Evolutionary conservation across 2,888 invertebrate species (phyloP).

Genomic region (Drosophila imparisetae): DNA sequence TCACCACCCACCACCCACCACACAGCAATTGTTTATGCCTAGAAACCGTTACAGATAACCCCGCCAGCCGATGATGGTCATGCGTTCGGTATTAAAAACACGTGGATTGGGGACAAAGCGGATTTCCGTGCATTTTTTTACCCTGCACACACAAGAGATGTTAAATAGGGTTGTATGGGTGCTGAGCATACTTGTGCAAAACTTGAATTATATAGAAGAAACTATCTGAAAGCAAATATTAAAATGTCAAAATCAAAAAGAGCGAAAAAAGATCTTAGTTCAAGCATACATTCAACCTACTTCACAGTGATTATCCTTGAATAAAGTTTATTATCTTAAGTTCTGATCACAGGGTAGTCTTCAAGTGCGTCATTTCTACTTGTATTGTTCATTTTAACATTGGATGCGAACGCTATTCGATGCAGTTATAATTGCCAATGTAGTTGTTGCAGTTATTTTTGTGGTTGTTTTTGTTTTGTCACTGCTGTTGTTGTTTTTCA

Average conservation of each 20-base stretch:
- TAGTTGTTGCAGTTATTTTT: conserved; percentile 20
- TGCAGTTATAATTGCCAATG: conserved; percentile 75
- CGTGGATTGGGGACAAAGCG: conserved; percentile 73
- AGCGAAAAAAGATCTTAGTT: not conserved
- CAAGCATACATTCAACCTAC: not conserved
- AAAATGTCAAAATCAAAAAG: not conserved
- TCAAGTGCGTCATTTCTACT: not conserved
- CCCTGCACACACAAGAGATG: not conserved
- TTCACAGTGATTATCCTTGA: not conserved
- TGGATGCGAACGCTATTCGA: conserved; percentile 47
- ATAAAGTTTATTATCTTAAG: not conserved
- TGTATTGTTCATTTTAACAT: conserved; percentile 18
- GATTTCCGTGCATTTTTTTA: conserved; percentile 68
- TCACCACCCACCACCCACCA: conserved; percentile 6
- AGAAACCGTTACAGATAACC: conserved; percentile 27
- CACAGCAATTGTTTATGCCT: conserved; percentile 16
- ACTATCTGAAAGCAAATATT: not conserved
- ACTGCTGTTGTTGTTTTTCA: not conserved
- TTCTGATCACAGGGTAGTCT: not conserved
- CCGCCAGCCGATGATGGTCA: conserved; percentile 32
- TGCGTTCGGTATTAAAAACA: conserved; percentile 62
- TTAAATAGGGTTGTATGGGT: not conserved
- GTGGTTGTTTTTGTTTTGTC: conserved; percentile 22
- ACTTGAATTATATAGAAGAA: not conserved
- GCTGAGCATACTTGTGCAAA: not conserved